Conservation (phyloP, 2,797 vertebrate species). For the Sebastes melanostomus region DNA sequence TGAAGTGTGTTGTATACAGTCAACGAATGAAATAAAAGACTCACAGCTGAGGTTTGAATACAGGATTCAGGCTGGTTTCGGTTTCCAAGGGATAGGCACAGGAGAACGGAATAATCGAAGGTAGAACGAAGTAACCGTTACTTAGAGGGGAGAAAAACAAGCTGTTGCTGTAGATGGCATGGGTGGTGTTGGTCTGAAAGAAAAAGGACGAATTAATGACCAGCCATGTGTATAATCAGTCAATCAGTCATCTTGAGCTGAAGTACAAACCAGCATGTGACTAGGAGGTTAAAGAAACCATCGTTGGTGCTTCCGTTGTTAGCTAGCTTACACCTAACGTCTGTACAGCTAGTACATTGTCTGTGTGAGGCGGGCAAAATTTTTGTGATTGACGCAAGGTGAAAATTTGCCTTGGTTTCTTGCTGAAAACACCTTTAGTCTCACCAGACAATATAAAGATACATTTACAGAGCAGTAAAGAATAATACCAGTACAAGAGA, state of each 20-base stretch:
- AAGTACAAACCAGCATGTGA: not conserved
- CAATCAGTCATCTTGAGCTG: not conserved
- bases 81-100: constrained; percentile 73
- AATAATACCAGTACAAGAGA: not conserved
- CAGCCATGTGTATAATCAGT: not conserved
- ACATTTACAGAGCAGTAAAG: too few relatives aligned
- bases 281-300: not conserved
- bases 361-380: fast-evolving
- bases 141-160: constrained; percentile 50
- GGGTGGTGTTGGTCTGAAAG: not conserved
- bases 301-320: not conserved
- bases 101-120: constrained; percentile 74
- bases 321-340: too few relatives aligned
- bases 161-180: constrained; percentile 43
- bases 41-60: not conserved
- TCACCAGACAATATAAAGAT: too few relatives aligned
- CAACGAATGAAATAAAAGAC: not conserved
- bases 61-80: not conserved
- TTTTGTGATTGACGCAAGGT: too few relatives aligned
- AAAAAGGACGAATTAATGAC: not conserved
- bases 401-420: too few relatives aligned
- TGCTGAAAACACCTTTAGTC: fast-evolving
- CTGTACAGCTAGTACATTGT: too few relatives aligned
- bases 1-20: not conserved
- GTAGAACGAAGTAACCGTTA: constrained; percentile 58